These are phyloP conservation scores for Leucophenga montana DNA, from an alignment of 2,888 invertebrate species.

Conservation along the genomic window DNA sequence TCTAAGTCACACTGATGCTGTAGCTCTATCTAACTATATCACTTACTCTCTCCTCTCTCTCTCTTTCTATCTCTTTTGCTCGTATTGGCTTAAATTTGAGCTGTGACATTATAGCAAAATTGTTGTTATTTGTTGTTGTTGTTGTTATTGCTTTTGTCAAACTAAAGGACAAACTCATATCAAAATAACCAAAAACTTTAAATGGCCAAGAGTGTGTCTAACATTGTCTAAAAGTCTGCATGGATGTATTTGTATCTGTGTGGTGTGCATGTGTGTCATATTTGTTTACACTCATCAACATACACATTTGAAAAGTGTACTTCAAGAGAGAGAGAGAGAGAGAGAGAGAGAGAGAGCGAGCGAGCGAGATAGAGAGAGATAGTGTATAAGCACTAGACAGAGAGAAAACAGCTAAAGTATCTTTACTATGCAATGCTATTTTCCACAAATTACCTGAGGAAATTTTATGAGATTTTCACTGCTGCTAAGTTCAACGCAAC, in stretches of 20 bases:
- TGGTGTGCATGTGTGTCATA: conserved; percentile 12
- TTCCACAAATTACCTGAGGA: conserved; percentile 62
- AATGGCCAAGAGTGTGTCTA: conserved; percentile 62
- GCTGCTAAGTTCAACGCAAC: conserved; percentile 63
- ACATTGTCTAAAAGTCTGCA: not conserved
- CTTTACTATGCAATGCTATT: conserved; percentile 3
- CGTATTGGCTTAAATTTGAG: not conserved
- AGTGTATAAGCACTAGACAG: not conserved
- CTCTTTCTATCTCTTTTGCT: not conserved
- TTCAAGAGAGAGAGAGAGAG: not conserved
- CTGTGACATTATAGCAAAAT: not conserved
- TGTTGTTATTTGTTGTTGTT: not conserved
- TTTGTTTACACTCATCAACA: conserved; percentile 26
- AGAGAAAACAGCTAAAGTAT: conserved; percentile 35
- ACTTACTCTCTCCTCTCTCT: not conserved
- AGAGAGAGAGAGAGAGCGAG: not conserved
- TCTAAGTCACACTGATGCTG: not conserved
- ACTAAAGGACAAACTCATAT: conserved; percentile 29
- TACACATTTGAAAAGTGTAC: conserved; percentile 18
- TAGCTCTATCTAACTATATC: not conserved
- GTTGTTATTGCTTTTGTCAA: not conserved
- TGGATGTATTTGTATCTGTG: not conserved
- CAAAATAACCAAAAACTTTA: conserved; percentile 45
- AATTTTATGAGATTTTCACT: conserved; percentile 63
- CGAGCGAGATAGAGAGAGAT: not conserved